Conservation (phyloP, 1,140 invertebrate species). For the Polypedilum vanderplanki region DNA sequence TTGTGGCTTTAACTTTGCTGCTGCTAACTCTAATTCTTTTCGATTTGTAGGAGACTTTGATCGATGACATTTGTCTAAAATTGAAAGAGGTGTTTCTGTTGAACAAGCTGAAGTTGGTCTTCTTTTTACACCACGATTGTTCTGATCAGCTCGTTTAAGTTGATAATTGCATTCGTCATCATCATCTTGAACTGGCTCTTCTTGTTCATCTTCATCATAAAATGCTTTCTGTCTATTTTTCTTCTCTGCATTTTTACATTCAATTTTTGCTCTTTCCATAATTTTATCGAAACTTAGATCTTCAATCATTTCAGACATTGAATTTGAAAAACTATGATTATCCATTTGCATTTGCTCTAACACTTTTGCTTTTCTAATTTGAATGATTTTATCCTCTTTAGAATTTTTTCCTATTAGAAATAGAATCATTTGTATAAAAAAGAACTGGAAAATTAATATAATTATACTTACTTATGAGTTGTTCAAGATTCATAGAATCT, state of each 20-base stretch:
- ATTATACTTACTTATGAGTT: not conserved
- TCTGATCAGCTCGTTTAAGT: not conserved
- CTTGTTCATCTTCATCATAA: not conserved
- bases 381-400: not conserved
- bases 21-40: not conserved
- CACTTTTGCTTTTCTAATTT: not conserved
- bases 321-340: not conserved
- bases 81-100: not conserved
- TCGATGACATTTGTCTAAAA: not conserved
- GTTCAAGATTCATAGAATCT: not conserved
- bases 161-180: not conserved
- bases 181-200: not conserved
- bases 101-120: not conserved
- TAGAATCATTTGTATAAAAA: not conserved
- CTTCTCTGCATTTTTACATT: not conserved
- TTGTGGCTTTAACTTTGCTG: not conserved
- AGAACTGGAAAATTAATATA: not conserved
- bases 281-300: not conserved
- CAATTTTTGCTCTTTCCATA: not conserved
- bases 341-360: not conserved
- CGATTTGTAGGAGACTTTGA: not conserved
- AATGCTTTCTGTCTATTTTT: not conserved
- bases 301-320: not conserved
- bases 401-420: not conserved
- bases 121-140: not conserved